These are phyloP conservation scores for Poecilia wingei DNA, from an alignment of 2,797 vertebrate genomes.

Conservation along the genomic window DNA sequence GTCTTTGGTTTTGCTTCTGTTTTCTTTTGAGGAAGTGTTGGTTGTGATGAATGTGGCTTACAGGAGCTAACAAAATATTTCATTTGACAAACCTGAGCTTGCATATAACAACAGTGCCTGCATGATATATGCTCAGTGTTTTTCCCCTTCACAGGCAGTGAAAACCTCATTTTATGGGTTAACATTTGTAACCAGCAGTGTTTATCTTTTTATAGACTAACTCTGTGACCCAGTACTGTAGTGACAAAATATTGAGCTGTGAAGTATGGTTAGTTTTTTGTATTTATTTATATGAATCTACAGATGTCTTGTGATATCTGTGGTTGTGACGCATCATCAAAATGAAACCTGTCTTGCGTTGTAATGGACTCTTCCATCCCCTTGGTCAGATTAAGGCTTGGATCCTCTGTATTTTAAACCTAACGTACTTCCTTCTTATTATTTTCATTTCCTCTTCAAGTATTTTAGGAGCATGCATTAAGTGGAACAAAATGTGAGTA, in stretches of 20 bases:
- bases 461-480: slow-evolving; percentile 75
- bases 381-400: slow-evolving; percentile 65
- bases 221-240: slow-evolving; percentile 27
- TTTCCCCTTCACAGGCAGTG: neutral
- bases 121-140: neutral
- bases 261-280: neutral
- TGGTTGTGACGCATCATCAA: slow-evolving; percentile 47
- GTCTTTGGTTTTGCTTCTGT: slow-evolving; percentile 74
- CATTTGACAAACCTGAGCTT: slow-evolving; percentile 34
- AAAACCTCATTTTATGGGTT: neutral
- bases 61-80: slow-evolving; percentile 45
- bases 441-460: slow-evolving; percentile 81
- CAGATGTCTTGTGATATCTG: slow-evolving; percentile 40
- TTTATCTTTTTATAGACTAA: slow-evolving; percentile 3
- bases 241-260: slow-evolving; percentile 20
- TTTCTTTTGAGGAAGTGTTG: slow-evolving; percentile 70
- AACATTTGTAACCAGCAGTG: slow-evolving; percentile 18
- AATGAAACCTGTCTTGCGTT: slow-evolving; percentile 57
- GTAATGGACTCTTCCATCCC: slow-evolving; percentile 67
- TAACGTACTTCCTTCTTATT: slow-evolving; percentile 76
- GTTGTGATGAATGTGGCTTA: slow-evolving; percentile 58
- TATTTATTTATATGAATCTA: slow-evolving; percentile 7
- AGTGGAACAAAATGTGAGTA: slow-evolving; percentile 64
- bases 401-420: slow-evolving; percentile 77
- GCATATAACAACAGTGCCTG: slow-evolving; percentile 14